Evolutionary conservation across 2,113 vertebrate genomes (phyloP), one percentile per base, ranked within the genome.

Genomic region (Chaetodon auriga): DNA sequence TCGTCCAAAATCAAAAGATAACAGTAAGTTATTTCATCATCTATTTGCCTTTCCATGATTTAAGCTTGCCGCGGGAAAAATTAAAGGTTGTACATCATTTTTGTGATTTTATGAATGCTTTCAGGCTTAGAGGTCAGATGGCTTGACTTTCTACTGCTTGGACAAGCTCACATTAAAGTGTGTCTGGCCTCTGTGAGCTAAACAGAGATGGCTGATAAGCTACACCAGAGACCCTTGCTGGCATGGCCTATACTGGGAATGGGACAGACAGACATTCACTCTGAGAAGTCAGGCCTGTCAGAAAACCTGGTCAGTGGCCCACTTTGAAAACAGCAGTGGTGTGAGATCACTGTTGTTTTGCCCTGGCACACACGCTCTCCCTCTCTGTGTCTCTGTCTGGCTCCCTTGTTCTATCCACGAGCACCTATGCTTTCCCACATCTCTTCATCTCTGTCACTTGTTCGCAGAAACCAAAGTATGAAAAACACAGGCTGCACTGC

Each of bases 331-430:
- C 89, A 91, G 80, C 71, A 82, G 69, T 72, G 65, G 75, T 64
- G 76, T 93, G 88, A 93, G 89, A 85, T 93, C 87, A 91, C 75
- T 92, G 84, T 92, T 88, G 66, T 91, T 94, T 87, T 85, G 25
- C 63, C 63, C 55, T 64, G 11, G 68, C 75, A 49, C 21, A 7
- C 65, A 71, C 58, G 16, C 75, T 85, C 86, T 53, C 30, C 55
- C 16, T 38, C 57, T 63, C 65, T 57, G 14, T 73, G 46, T 76
- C 68, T 81, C 70, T 55, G 61, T 80, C 84, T 83, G 60, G 85
- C 54, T 86, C 80, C 73, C 65, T 63, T 4, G 18, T 38, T 71
- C 64, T 76, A 69, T 69, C 65, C 54, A 70, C 82, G 51, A 55
- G 38, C 70, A 72, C 72, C 65, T 60, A 23, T 65, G 43, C 25